A percentile compares a stretch with the other conserved stretches of the same genome.
Conservation (phyloP, 2,888 invertebrate species). For the Drosophila suboccidentalis region DNA sequence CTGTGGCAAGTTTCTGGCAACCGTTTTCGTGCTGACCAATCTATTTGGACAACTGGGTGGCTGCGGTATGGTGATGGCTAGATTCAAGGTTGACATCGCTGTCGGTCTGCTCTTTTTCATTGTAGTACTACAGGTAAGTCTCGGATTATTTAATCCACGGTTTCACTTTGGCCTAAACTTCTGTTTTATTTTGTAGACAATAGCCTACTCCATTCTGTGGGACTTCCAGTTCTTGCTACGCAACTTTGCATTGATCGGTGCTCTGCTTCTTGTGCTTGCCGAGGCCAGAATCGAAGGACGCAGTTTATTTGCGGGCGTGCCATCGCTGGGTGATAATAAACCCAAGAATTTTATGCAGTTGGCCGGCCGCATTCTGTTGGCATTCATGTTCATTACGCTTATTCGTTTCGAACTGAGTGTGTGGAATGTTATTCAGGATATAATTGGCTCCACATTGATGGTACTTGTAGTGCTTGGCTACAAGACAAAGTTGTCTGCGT, state of each 20-base stretch:
- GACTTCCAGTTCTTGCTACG: slow-evolving; percentile 98
- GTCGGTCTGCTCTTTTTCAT: slow-evolving; percentile 97
- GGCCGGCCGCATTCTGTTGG: slow-evolving; percentile 96
- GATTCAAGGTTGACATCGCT: slow-evolving; percentile 96
- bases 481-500: slow-evolving; percentile 98
- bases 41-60: slow-evolving; percentile 98
- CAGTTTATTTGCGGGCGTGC: slow-evolving; percentile 98
- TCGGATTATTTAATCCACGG: not conserved
- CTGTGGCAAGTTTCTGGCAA: slow-evolving; percentile 97
- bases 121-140: slow-evolving; percentile 95
- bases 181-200: slow-evolving; percentile 88
- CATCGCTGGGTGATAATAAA: slow-evolving; percentile 96
- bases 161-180: not conserved
- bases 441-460: slow-evolving; percentile 97
- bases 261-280: slow-evolving; percentile 97
- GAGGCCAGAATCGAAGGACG: slow-evolving; percentile 97
- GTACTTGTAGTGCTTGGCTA: slow-evolving; percentile 98
- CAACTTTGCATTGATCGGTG: slow-evolving; percentile 98
- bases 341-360: slow-evolving; percentile 98
- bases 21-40: slow-evolving; percentile 97
- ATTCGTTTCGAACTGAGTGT: slow-evolving; percentile 97
- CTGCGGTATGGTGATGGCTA: slow-evolving; percentile 97
- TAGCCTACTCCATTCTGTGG: slow-evolving; percentile 99
- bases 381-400: slow-evolving; percentile 99
- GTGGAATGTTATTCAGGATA: slow-evolving; percentile 95